Base-by-base conservation (phyloP, 1,140 invertebrate genomes). In the Diabrotica undecimpunctata region DNA sequence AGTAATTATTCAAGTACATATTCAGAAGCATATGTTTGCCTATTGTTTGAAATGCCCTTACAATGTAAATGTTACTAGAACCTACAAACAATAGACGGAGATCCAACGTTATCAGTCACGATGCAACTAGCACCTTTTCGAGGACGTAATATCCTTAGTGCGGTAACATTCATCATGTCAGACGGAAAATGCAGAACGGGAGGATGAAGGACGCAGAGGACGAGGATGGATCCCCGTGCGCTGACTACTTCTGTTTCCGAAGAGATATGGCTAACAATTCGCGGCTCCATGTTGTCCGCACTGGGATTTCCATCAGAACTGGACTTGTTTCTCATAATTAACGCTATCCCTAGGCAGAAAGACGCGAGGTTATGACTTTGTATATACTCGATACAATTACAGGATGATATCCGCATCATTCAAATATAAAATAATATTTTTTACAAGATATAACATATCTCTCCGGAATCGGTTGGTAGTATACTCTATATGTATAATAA, bases 291-390 rank as follows among this genome's bases (percentile, higher is more conserved):
- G 58, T 60, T 60, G 58, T 50, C 58, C 58, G 58, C 58, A 46
- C 41, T 60, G 58, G 58, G 58, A 60, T 60, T 60, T 60, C 58
- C 63, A 62, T 66, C 65, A 63, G 54, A 65, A 63, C 68, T 62
- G 65, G 68, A 66, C 68, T 70, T 70, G 68, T 70, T 65, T 65
- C 68, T 70, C 68, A 65, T 70, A 70, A 70, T 70, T 70, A 70
- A 70, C 65, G 65, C 10, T 13, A 54, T 65, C 61, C 68, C 68
- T 57, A 54, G 54, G 35, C 52, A 62, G 62, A 53, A 60, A 39
- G 37, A 36, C 38, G 50, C 41, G 14, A 66, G 60, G 65, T 61
- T 67, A 61, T 67, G 66, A 55, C 36, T 57, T 12, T 6, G 41
- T 46, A 41, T 51, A 13, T n/a, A 65, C 56, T 13, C 50, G 36